Percentiles rank a stretch among this genome's conserved stretches.
phyloP scores from a whole-genome alignment of 2,113 vertebrate genomes.

The Apodemus sylvaticus region DNA sequence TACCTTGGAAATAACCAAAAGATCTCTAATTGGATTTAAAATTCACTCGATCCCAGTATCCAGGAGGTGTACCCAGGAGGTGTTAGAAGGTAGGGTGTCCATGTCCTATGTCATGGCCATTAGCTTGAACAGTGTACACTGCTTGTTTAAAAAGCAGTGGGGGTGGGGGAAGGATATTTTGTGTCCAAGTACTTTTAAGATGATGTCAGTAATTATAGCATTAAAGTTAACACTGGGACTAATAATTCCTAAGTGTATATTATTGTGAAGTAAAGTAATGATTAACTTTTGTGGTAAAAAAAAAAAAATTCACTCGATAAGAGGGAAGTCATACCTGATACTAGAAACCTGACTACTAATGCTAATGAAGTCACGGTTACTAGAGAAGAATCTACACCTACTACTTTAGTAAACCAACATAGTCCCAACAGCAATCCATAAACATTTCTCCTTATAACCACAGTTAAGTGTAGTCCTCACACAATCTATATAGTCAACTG shows the following conservation, averaged over 20 bases:
- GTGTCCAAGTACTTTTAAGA: constrained; percentile 3
- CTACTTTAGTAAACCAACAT: not conserved
- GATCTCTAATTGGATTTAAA: not conserved
- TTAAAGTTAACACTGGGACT: not conserved
- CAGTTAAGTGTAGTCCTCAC: not conserved
- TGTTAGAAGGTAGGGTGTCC: not conserved
- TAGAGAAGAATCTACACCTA: not conserved
- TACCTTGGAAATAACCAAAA: not conserved
- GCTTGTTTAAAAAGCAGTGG: not conserved
- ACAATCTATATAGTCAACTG: not conserved
- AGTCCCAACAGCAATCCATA: not conserved
- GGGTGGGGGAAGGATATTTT: too few species aligned
- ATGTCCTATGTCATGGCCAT: not conserved
- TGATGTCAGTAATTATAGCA: not conserved
- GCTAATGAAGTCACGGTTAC: not conserved
- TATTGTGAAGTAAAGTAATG: not conserved
- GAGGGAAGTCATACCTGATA: not conserved
- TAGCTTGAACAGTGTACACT: not conserved
- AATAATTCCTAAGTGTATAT: not conserved
- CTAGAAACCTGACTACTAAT: not conserved
- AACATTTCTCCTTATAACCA: not conserved
- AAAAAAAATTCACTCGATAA: too few species aligned
- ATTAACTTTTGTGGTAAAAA: not conserved
- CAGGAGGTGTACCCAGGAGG: not conserved
- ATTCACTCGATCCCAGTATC: too few species aligned